Conservation (phyloP, 2,113 vertebrate species). For the Ptyas mucosa region DNA sequence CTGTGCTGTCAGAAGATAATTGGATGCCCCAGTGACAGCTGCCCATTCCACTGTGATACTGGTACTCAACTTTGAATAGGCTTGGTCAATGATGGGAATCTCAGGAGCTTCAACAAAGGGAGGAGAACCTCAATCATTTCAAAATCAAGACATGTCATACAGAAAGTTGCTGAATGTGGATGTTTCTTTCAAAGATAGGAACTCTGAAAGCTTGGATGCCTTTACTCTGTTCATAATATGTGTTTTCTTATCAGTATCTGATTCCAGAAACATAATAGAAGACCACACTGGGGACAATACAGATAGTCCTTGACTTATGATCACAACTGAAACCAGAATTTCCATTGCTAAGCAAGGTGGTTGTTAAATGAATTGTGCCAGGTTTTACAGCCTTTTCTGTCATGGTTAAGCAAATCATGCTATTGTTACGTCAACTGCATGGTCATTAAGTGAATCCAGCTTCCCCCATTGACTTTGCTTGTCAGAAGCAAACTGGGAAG, state of each 20-base stretch:
- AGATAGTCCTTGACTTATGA: neutral
- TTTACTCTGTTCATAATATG: neutral
- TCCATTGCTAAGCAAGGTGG: neutral
- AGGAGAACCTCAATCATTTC: constrained; percentile 1
- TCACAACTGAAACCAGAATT: neutral
- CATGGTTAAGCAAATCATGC: neutral
- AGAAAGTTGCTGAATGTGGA: neutral
- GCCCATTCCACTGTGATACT: constrained; percentile 90
- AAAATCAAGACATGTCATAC: neutral
- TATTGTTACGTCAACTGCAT: neutral
- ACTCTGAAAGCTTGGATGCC: neutral
- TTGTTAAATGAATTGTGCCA: neutral
- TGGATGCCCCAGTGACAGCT: constrained; percentile 74
- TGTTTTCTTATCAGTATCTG: neutral
- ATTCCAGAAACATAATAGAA: neutral
- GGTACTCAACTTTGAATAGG: constrained; percentile 85
- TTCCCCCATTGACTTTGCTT: neutral
- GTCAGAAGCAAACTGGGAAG: neutral
- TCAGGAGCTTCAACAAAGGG: constrained; percentile 75
- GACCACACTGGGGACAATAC: neutral
- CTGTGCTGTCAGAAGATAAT: constrained; percentile 80
- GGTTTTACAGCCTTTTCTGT: neutral
- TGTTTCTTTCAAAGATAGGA: neutral
- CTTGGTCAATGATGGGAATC: constrained; percentile 75
- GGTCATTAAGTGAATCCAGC: neutral